phyloP scores from a whole-genome alignment of 1,140 invertebrate genomes.

The Aphaenogaster ashmeadi region DNA sequence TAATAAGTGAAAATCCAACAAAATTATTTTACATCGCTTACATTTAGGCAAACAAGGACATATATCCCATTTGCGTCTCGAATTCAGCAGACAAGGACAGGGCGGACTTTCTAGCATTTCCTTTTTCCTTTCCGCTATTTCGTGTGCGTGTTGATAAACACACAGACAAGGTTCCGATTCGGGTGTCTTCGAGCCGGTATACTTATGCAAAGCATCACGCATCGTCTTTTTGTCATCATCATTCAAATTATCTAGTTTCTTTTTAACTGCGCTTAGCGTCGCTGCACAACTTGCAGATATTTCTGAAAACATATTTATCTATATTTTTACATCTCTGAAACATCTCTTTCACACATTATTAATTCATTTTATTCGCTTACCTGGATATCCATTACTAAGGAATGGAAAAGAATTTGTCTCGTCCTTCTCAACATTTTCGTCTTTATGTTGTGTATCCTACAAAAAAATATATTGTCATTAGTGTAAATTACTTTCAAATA shows the following conservation, averaged over 20 bases:
- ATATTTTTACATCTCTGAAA: constrained; percentile 23
- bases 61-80: constrained; percentile 77
- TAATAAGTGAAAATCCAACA: background rate
- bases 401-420: constrained; percentile 53
- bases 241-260: constrained; percentile 43
- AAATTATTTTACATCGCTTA: constrained; percentile 60
- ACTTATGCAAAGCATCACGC: constrained; percentile 35
- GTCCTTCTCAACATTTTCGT: constrained; percentile 45
- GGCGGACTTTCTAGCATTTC: constrained; percentile 80
- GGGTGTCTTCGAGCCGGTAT: constrained; percentile 48
- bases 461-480: background rate
- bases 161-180: constrained; percentile 79
- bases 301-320: constrained; percentile 56
- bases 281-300: constrained; percentile 39
- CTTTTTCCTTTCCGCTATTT: constrained; percentile 80
- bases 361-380: constrained; percentile 63
- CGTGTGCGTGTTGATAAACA: constrained; percentile 80
- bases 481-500: constrained; percentile 18
- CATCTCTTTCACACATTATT: background rate
- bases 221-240: constrained; percentile 40
- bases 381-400: constrained; percentile 71
- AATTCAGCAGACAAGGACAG: constrained; percentile 81
- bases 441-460: constrained; percentile 51
- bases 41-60: constrained; percentile 80
- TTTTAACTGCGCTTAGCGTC: constrained; percentile 37